Conservation (phyloP, 2,113 vertebrate species). For the Egretta garzetta region DNA sequence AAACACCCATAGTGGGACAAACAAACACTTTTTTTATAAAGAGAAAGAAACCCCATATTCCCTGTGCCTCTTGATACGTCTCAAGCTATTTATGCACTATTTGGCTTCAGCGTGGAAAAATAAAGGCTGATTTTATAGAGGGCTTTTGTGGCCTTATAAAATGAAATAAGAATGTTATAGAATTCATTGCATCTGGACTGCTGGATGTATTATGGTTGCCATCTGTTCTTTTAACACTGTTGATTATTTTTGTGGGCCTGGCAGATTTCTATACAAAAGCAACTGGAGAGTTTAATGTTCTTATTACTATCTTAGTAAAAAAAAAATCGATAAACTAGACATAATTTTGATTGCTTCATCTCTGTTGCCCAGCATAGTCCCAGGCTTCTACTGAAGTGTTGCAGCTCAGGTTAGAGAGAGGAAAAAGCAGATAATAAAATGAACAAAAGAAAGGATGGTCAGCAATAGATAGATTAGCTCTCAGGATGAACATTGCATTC, state of each 20-base stretch:
- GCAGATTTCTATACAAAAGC: background rate
- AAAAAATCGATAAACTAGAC: background rate
- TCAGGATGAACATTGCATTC: background rate
- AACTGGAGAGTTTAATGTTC: background rate
- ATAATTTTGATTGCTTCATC: background rate
- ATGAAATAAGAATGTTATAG: constrained; percentile 20
- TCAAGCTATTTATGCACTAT: background rate
- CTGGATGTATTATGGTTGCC: background rate
- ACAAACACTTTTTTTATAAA: background rate
- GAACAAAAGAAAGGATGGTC: background rate
- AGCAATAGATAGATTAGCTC: background rate
- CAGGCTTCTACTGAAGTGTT: background rate
- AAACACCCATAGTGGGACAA: background rate
- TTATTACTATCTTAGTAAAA: background rate
- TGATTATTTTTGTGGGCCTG: background rate
- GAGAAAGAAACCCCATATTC: background rate
- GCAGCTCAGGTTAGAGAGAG: background rate
- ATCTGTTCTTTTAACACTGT: constrained; percentile 5
- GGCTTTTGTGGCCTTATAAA: constrained; percentile 51
- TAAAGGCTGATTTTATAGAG: constrained; percentile 1
- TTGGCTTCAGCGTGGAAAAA: background rate
- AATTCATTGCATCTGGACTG: background rate
- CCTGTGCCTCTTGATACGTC: background rate
- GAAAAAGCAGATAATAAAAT: background rate
- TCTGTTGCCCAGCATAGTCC: background rate